Base-by-base conservation (phyloP, 2,888 invertebrate genomes). In the Panorpa germanica region DNA sequence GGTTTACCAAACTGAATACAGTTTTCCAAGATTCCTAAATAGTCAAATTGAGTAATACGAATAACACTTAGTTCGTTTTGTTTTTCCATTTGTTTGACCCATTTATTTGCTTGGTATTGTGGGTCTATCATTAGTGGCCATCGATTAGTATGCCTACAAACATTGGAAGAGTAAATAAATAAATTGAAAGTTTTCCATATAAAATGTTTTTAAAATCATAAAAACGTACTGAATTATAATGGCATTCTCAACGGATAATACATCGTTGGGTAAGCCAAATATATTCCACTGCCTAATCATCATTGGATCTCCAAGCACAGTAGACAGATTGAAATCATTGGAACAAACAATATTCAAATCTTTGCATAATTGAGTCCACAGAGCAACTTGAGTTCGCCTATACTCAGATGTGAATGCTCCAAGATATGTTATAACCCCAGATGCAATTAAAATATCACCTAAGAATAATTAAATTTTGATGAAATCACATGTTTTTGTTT, bases 111-210 rank as follows among this genome's bases (percentile, higher is more conserved):
- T 50, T 90, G 88, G 0, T 80, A 78, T 49, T 95, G 91, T 0
- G 93, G 93, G 55, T 95, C 93, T 40, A 95, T 86, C 75, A 91
- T 80, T 10, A 95, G 56, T 0, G 93, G 83, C 78, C 86, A 93
- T 31, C 91, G 67, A 31, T 83, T 67, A 1, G 90, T 78, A 45
- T 85, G 83, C 51, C 82, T 81, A 49, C 49, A 57, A 28, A 55
- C n/a, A n/a, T n/a, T n/a, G n/a, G n/a, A n/a, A n/a, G n/a, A n/a
- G n/a, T n/a, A 43, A 21, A 54, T 58, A 35, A 46, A 49, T 15
- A 55, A 52, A 37, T 55, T 55, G 57, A 57, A 59, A 7, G 49
- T 47, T 36, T 57, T 54, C 34, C 57, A 57, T 41, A 53, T 48
- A n/a, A n/a, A n/a, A n/a, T n/a, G n/a, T n/a, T n/a, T n/a, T n/a